A percentile compares a stretch with the other conserved stretches of the same genome.
Evolutionary conservation across 92 coral and sea anemone species (phyloP).

Genomic region (Porites rus): DNA sequence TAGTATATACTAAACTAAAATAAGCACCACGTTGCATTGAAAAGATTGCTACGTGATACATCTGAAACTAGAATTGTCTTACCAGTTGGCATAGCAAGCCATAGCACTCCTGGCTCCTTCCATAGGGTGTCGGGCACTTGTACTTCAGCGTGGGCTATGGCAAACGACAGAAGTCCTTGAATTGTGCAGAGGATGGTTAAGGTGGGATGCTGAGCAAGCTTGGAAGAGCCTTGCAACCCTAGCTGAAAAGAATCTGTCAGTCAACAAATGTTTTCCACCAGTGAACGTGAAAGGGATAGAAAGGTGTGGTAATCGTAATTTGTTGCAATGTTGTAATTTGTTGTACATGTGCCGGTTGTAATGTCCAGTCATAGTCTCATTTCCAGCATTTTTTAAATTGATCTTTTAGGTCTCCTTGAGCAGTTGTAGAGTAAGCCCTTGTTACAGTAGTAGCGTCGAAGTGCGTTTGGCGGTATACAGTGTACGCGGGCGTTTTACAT

Average conservation of each 20-base stretch:
- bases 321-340: background rate
- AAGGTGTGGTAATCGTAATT: background rate
- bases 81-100: constrained; percentile 46
- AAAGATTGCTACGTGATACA: too few relatives aligned
- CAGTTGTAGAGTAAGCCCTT: too few relatives aligned
- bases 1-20: too few relatives aligned
- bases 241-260: too few relatives aligned
- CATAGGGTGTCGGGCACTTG: constrained; percentile 38
- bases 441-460: too few relatives aligned
- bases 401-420: background rate
- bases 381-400: constrained; percentile 28
- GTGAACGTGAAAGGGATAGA: background rate
- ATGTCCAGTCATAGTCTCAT: constrained; percentile 21
- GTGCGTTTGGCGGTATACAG: too few relatives aligned
- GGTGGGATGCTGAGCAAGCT: constrained; percentile 28
- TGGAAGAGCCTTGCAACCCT: constrained; percentile 44
- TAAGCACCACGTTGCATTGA: too few relatives aligned
- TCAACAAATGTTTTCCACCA: too few relatives aligned
- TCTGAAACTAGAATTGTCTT: background rate
- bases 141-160: constrained; percentile 50
- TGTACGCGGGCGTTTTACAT: too few relatives aligned
- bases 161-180: constrained; percentile 27
- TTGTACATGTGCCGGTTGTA: constrained; percentile 28
- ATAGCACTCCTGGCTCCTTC: constrained; percentile 39
- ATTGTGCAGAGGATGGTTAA: constrained; percentile 11